phyloP scores from a whole-genome alignment of 1,140 invertebrate genomes.

The Orchestia grillus region DNA sequence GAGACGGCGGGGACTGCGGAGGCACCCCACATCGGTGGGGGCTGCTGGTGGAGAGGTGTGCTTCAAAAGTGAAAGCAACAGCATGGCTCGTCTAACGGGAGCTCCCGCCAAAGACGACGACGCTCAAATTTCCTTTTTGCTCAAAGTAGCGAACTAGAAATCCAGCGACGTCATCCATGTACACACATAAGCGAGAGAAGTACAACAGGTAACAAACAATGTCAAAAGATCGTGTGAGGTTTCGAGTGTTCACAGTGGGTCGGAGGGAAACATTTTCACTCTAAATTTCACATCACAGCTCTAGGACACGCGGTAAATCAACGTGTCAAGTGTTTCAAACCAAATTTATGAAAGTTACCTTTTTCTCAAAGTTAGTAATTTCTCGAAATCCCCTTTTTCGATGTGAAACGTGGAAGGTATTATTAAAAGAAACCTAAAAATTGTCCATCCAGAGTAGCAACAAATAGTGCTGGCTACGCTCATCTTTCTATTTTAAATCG shows the following conservation, averaged over 20 bases:
- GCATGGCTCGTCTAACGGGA: neutral
- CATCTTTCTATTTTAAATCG: no score
- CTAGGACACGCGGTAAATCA: no score
- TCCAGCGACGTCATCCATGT: neutral
- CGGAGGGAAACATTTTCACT: neutral
- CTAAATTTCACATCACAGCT: neutral
- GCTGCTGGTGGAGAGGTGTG: neutral
- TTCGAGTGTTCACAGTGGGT: neutral
- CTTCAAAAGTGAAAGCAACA: neutral
- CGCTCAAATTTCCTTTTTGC: neutral
- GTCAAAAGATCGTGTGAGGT: neutral
- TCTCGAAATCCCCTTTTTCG: no score
- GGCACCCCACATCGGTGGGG: no score
- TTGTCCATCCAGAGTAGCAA: no score
- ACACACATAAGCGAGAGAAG: neutral
- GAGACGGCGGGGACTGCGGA: no score
- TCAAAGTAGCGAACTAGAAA: neutral
- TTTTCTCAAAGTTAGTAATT: no score
- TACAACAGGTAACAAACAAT: neutral
- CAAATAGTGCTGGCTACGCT: no score
- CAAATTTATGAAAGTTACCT: no score
- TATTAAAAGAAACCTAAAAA: no score
- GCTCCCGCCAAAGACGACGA: neutral
- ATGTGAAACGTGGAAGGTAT: no score
- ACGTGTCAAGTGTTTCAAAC: no score